phyloP scores from a whole-genome alignment of 2,888 invertebrate genomes.

The Tinea semifulvella region DNA sequence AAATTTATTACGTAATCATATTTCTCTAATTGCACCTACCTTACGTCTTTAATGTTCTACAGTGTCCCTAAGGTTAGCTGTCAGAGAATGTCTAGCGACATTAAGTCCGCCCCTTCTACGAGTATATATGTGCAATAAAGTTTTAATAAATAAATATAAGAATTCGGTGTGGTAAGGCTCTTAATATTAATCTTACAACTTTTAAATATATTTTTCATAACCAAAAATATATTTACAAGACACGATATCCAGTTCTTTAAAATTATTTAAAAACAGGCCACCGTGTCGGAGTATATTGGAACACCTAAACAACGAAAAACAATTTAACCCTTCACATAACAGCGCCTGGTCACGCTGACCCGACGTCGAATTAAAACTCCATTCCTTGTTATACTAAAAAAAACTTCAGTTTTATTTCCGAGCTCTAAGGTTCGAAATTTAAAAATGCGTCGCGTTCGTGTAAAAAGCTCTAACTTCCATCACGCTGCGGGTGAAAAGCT shows the following conservation, averaged over 20 bases:
- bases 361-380: conserved; percentile 2
- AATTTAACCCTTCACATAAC: conserved; percentile 16
- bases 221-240: too few species aligned
- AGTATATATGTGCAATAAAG: too few species aligned
- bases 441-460: not conserved
- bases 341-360: conserved; percentile 14
- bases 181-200: too few species aligned
- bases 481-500: conserved; percentile 11
- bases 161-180: too few species aligned
- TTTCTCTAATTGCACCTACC: too few species aligned
- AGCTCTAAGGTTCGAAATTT: not conserved
- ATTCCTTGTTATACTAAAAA: not conserved
- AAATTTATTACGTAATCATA: too few species aligned
- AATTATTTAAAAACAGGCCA: not conserved
- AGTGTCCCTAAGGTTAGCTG: too few species aligned
- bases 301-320: conserved; percentile 13
- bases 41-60: too few species aligned
- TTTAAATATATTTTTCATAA: too few species aligned
- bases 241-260: not conserved
- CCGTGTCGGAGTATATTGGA: conserved; percentile 11
- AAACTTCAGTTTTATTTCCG: not conserved
- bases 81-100: too few species aligned
- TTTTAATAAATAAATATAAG: too few species aligned
- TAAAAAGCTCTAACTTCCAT: conserved; percentile 12
- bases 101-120: too few species aligned